Conservation (phyloP, 2,113 vertebrate genomes). For the Meriones unguiculatus region DNA sequence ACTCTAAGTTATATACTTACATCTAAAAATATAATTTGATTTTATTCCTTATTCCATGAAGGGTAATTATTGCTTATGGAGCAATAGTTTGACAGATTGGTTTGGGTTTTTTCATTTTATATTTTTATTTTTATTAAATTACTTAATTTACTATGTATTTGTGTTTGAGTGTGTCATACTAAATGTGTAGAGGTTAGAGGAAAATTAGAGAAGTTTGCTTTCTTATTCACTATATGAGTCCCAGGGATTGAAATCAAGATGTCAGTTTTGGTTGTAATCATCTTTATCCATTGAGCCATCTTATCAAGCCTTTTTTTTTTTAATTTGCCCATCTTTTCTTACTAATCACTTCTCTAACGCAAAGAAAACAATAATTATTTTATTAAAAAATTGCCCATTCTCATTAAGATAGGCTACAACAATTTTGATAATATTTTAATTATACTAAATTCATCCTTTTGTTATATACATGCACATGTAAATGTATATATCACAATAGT, state of each 20-base stretch:
- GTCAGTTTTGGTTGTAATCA: background rate
- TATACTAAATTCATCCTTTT: conserved; percentile 59
- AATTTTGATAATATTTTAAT: conserved; percentile 76
- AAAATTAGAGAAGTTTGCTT: background rate
- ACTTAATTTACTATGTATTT: background rate
- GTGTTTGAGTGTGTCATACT: background rate
- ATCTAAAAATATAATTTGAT: background rate
- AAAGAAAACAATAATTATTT: conserved; percentile 66
- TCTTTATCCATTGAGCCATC: conserved; percentile 47
- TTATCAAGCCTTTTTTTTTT: conserved; percentile 69
- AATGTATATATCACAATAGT: background rate
- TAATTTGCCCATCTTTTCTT: conserved; percentile 72
- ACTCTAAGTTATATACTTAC: background rate
- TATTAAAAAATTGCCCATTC: conserved; percentile 46
- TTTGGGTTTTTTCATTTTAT: background rate
- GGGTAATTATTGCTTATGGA: conserved; percentile 81
- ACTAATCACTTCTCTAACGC: conserved; percentile 54
- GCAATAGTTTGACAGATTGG: conserved; percentile 83
- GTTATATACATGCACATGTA: background rate
- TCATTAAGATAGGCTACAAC: conserved; percentile 46
- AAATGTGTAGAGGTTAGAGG: background rate
- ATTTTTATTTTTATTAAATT: background rate
- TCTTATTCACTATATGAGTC: background rate
- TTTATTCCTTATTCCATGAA: conserved; percentile 59
- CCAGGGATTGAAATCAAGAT: background rate